Evolutionary conservation across 2,888 invertebrate genomes (phyloP).

Genomic region (Trissonchulus sp.): DNA sequence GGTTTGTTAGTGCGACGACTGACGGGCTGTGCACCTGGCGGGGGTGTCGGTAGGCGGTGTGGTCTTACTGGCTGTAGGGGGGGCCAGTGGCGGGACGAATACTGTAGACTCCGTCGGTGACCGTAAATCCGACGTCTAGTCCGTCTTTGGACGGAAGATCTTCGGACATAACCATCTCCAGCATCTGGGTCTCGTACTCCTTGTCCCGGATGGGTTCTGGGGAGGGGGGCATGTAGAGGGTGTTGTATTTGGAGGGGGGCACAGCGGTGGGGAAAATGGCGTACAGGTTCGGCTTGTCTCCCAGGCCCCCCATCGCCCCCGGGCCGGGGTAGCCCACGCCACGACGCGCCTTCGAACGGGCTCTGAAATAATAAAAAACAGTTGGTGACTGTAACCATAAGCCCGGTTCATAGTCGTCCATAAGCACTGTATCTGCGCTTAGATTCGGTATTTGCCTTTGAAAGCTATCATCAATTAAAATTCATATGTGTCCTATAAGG

Average conservation of each 20-base stretch:
- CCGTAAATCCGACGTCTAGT: constrained; percentile 41
- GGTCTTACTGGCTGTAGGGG: constrained; percentile 6
- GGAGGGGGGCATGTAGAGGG: constrained; percentile 25
- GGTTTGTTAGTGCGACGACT: too few species aligned
- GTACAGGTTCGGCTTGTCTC: constrained; percentile 21
- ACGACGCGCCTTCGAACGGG: not conserved
- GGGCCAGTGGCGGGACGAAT: constrained; percentile 45
- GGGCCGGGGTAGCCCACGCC: not conserved
- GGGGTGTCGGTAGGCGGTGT: too few species aligned
- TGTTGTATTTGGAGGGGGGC: constrained; percentile 27
- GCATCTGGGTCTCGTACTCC: constrained; percentile 36
- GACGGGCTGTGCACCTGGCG: too few species aligned
- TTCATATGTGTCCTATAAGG: too few species aligned
- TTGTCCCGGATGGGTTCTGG: constrained; percentile 18
- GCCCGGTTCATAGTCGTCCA: too few species aligned
- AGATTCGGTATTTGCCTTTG: too few species aligned
- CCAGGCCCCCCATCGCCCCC: not conserved
- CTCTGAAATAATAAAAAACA: too few species aligned
- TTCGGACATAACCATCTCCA: constrained; percentile 50
- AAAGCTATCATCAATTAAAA: too few species aligned
- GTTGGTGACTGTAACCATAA: too few species aligned
- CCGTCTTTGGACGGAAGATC: constrained; percentile 42
- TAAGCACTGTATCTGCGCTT: too few species aligned
- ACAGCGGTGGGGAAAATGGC: constrained; percentile 19
- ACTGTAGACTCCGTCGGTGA: constrained; percentile 51